Evolutionary conservation across 1,140 invertebrate species (phyloP).

Genomic region (Aporrectodea caliginosa): DNA sequence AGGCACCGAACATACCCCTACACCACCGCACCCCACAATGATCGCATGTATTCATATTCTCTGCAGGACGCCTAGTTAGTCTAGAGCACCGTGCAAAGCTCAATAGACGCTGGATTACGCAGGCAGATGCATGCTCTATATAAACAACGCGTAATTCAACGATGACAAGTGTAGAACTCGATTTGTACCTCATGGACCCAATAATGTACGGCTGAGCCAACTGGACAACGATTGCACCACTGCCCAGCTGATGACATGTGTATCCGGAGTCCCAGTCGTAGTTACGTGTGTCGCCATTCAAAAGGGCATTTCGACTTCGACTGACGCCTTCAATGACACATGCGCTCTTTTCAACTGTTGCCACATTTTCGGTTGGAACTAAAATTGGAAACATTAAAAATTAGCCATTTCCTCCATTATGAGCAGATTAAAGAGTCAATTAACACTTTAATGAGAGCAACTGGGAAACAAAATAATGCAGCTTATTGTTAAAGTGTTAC

Average conservation of each 20-base stretch:
- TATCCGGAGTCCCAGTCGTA: conserved; percentile 99
- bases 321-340: conserved; percentile 91
- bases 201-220: conserved; percentile 93
- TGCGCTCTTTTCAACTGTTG: conserved; percentile 80
- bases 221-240: conserved; percentile 88
- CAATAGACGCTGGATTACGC: no score
- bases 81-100: no score
- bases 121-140: no score
- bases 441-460: no score
- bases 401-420: neutral
- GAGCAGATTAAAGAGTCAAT: conserved; percentile 12
- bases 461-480: no score
- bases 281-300: conserved; percentile 88
- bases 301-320: conserved; percentile 83
- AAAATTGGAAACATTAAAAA: conserved; percentile 58
- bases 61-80: no score
- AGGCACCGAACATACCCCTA: no score
- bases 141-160: no score
- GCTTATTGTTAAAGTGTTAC: no score
- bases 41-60: no score
- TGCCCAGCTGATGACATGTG: conserved; percentile 96
- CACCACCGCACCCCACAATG: no score
- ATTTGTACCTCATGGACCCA: conserved; percentile 79
- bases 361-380: conserved; percentile 85
- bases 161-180: no score